Conservation (phyloP, 2,888 invertebrate genomes). For the Branchinecta sandiegonensis region DNA sequence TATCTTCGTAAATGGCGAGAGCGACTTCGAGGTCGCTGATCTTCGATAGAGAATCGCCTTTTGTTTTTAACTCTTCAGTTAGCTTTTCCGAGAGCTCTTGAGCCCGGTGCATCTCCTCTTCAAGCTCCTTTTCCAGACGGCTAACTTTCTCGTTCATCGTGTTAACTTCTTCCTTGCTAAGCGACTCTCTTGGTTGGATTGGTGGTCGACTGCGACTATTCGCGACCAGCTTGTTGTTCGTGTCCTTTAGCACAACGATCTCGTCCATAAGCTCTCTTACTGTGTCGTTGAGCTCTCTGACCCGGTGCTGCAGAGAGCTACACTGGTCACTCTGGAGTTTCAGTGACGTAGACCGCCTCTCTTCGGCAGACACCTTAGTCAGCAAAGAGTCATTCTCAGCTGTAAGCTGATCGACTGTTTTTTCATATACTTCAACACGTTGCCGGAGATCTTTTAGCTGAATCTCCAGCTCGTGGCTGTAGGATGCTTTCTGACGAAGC, state of each 20-base stretch:
- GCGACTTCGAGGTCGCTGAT: neutral
- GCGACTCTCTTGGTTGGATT: neutral
- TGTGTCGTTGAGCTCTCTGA: conserved; percentile 6
- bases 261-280: neutral
- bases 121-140: neutral
- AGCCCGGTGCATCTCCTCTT: neutral
- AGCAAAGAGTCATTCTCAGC: neutral
- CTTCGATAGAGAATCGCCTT: neutral
- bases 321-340: neutral
- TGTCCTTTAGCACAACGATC: neutral
- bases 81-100: neutral
- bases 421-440: neutral
- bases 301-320: neutral
- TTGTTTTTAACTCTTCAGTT: neutral
- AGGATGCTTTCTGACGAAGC: conserved; percentile 1
- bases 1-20: conserved; percentile 9
- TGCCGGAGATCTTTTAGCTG: neutral
- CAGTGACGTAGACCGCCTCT: neutral
- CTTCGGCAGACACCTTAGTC: conserved; percentile 5
- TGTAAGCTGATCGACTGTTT: neutral
- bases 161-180: neutral
- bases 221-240: neutral
- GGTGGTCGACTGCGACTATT: neutral
- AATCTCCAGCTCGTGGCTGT: neutral
- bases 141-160: neutral